Evolutionary conservation across 2,797 vertebrate genomes (phyloP), one percentile per base, ranked within the genome.

Genomic region (Sebastes melanostomus): DNA sequence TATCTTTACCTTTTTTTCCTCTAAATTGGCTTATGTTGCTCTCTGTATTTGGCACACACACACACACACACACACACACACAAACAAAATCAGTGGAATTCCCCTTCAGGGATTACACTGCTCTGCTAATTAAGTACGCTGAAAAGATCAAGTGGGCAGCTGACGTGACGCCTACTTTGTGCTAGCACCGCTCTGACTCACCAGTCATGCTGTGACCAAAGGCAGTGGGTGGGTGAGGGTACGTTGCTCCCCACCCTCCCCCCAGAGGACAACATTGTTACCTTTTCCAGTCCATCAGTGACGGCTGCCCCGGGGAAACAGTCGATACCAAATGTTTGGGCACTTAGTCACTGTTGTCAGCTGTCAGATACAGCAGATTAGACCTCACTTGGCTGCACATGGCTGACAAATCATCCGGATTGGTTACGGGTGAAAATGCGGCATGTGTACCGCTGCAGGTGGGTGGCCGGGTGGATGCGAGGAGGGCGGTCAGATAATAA

Each of bases 331-430:
- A 91, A 86, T 91, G 81, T 92, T 91, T 91, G 83, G 86, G 70
- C 87, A 88, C 89, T 93, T 93, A 92, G 90, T 94, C 93, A 92
- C 81, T 34, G 86, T 82, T 92, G 92, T 92, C 89, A 92, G 82
- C 86, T 92, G 93, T 93, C 93, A 93, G 87, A 92, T 91, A 75
- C 78, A 63, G 82, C 82, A 65, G 91, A 93, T 94, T 91, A 92
- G 89, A 81, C 72, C 66, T 81, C 84, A 82, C 86, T 87, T 52
- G 74, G 83, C 78, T 81, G 78, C 90, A 86, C 89, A 83, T 77
- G 82, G 80, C 80, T 89, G 88, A 90, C 82, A 86, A 86, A 92
- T 93, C 89, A 83, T 77, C 22, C 14, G 77, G 55, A 87, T 60
- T 75, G 86, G 89, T 87, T 81, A 61, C 4, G 52, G 77, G 80